Percentiles rank a stretch among this genome's conserved stretches.
phyloP scores from a whole-genome alignment of 2,797 vertebrate species.

The Eospalax fontanierii region DNA sequence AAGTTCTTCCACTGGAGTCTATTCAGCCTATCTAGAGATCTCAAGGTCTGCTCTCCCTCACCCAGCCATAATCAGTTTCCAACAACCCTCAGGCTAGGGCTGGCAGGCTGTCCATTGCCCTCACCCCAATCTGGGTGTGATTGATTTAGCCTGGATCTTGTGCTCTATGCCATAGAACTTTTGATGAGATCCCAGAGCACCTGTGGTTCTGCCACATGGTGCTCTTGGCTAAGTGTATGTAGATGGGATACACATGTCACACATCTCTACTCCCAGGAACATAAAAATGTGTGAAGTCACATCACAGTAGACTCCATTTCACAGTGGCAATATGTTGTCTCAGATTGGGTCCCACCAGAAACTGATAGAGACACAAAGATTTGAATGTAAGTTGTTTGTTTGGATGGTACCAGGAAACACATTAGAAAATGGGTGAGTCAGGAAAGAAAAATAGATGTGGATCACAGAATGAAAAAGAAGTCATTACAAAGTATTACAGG shows the following conservation, averaged over 20 bases:
- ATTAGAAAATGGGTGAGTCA: neutral
- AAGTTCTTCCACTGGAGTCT: no score
- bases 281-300: neutral
- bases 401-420: neutral
- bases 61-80: no score
- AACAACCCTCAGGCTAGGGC: no score
- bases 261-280: neutral
- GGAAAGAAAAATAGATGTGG: neutral
- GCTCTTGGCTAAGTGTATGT: neutral
- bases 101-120: no score
- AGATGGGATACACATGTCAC: neutral
- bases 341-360: neutral
- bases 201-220: neutral
- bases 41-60: no score
- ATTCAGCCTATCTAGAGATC: no score
- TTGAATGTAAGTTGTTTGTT: neutral
- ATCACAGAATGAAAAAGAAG: neutral
- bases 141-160: no score
- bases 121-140: no score
- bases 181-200: neutral
- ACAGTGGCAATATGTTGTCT: neutral
- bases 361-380: neutral
- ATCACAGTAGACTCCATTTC: neutral
- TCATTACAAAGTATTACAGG: neutral
- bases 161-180: neutral